phyloP scores from a whole-genome alignment of 2,888 invertebrate species.

The Crocallis elinguaria region DNA sequence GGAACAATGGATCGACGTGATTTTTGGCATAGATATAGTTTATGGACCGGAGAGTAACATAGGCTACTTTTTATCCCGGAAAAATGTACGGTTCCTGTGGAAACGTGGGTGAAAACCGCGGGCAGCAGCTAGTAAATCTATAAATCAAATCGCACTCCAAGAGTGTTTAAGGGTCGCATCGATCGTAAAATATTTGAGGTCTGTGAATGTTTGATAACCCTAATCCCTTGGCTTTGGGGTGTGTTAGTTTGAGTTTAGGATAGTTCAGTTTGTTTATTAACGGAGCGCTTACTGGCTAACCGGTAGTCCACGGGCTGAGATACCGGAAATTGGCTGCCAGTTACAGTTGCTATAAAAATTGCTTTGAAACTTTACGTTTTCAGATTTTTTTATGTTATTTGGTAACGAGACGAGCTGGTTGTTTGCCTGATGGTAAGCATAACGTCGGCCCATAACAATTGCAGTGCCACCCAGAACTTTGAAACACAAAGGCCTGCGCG shows the following conservation, averaged over 20 bases:
- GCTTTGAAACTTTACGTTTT: neutral
- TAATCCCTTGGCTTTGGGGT: slow-evolving; percentile 14
- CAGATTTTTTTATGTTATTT: neutral
- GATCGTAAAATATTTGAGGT: slow-evolving; percentile 34
- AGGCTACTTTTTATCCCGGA: too few species aligned
- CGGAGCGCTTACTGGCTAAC: neutral
- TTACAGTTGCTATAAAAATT: neutral
- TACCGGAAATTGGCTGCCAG: neutral
- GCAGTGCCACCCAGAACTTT: too few species aligned
- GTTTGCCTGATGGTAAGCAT: too few species aligned
- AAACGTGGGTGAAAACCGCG: neutral
- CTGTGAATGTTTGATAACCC: slow-evolving; percentile 34
- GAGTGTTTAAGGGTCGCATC: slow-evolving; percentile 14
- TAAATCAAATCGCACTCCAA: too few species aligned
- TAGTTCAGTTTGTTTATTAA: slow-evolving; percentile 10
- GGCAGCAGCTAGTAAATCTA: too few species aligned
- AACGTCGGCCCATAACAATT: too few species aligned
- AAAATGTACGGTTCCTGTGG: neutral
- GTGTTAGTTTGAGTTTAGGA: slow-evolving; percentile 16
- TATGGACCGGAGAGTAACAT: too few species aligned
- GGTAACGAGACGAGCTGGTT: too few species aligned
- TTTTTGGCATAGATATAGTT: too few species aligned
- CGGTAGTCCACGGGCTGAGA: neutral
- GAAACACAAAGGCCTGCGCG: too few species aligned
- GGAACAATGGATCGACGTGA: too few species aligned